Base-by-base conservation (phyloP, 1,140 invertebrate genomes). In the Heliothis virescens region DNA sequence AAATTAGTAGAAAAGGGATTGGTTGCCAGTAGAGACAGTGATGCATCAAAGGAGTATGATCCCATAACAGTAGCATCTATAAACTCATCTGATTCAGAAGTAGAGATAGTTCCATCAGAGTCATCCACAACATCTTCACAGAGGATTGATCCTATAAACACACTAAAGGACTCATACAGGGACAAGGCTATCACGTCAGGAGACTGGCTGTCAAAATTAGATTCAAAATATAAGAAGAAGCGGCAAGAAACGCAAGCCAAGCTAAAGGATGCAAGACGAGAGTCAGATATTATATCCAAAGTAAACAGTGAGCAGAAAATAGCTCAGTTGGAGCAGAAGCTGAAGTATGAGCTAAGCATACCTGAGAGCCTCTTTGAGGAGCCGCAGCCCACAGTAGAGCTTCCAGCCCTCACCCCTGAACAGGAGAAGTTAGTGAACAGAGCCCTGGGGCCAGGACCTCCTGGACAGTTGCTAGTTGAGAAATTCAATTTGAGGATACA, bases 401-500 rank as follows among this genome's bases (percentile, higher is more conserved):
- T 96, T 52, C 95, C 95, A 0, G 87, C 92, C 34, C 87, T 96
- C 34, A 95, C 94, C 5, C 89, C 93, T 3, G 94, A 96, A 77
- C 95, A 96, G 83, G 90, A 95, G 72, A 86, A 91, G 48, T 81
- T 95, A 57, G 94, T 96, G 0, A 93, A 94, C 69, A 92, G 84
- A 79, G 95, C 95, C 1, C 83, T 96, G 11, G 94, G 93, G 3
- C 90, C 92, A 1, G 93, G 95, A 0, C 92, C 94, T 48, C 85
- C 91, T 3, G 91, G 95, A 76, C 95, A 96, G 84, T 85, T 96
- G 18, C 82, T 96, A 0, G 89, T 95, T 3, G 92, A 95, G 18
- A 97, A 97, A 85, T 97, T 96, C 82, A 96, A 96, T 86, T 89
- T 96, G 41, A 96, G 95, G 65, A 96, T 96, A 81, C 95, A 82